Evolutionary conservation across 1,140 invertebrate genomes (phyloP), one percentile per base, ranked within the genome.

Genomic region (Atta texana): DNA sequence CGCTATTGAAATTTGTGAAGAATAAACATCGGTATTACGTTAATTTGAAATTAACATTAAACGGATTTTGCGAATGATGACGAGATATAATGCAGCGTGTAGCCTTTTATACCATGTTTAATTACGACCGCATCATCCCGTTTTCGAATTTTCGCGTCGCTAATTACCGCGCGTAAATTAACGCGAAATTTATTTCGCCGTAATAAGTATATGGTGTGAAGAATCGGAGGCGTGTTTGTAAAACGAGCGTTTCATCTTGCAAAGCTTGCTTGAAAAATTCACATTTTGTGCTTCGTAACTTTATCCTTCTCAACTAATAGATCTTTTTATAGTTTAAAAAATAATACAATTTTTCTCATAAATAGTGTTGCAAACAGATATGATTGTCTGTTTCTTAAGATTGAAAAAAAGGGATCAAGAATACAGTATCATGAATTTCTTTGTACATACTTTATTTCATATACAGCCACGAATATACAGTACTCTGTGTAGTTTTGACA

Each of bases 11-110:
- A 24, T 69, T 69, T 18, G 24, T 55, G 39, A 84, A 84, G 69
- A 63, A 84, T 84, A 75, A 84, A 84, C 68, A 61, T 75, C 55
- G 80, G 69, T 75, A 84, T 61, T 63, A 28, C 80, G 28, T 84
- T 84, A 84, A 84, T 84, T 84, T 84, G 55, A 61, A 84, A 84
- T 84, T 84, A 84, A 84, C 80, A 75, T 84, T 84, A 84, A 75
- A 57, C 80, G 68, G 80, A 68, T 75, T 84, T 84, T 28, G 55
- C 55, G 69, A 61, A 28, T 34, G 69, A 39, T 69, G 77, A 75
- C 49, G 80, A 84, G 69, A 63, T 84, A 84, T 84, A 84, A 84
- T 84, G 69, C 39, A 55, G n/a, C 28, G 55, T 34, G 68, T 18
- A 75, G 80, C 55, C 80, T 84, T 84, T 84, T 75, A 84, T 81